Conservation (phyloP, 2,888 invertebrate genomes). For the Cerastis leucographa region DNA sequence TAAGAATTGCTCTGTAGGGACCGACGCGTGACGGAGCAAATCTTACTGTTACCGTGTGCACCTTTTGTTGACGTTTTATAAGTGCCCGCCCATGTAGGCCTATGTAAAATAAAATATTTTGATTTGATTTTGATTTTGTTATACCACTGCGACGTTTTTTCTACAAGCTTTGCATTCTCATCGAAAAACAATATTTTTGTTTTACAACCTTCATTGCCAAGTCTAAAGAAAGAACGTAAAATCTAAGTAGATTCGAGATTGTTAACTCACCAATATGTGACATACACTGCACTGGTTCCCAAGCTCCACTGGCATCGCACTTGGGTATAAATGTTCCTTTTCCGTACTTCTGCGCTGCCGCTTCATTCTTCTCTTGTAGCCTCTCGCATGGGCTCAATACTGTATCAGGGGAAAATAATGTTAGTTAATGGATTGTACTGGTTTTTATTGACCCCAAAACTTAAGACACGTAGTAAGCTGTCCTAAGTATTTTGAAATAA, state of each 20-base stretch:
- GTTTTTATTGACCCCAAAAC: not conserved
- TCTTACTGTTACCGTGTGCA: no score
- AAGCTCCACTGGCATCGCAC: constrained; percentile 94
- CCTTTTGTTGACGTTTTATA: no score
- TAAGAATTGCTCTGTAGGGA: no score
- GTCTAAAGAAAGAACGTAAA: no score
- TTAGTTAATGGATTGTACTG: not conserved
- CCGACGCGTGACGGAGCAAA: no score
- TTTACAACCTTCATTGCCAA: not conserved
- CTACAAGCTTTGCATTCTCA: no score
- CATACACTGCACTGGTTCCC: constrained; percentile 96
- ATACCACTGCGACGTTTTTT: no score
- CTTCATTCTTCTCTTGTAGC: constrained; percentile 94
- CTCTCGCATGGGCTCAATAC: constrained; percentile 96
- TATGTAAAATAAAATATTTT: no score
- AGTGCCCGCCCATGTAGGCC: no score
- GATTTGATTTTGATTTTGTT: no score
- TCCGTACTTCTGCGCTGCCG: constrained; percentile 93
- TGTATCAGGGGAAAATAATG: constrained; percentile 62
- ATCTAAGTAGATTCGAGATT: not conserved
- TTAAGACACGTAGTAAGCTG: not conserved
- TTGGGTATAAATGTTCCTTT: constrained; percentile 94
- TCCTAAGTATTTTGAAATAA: not conserved
- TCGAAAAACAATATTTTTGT: not conserved
- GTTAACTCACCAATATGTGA: constrained; percentile 85